phyloP scores from a whole-genome alignment of 2,113 vertebrate genomes.

The Alouatta palliata region DNA sequence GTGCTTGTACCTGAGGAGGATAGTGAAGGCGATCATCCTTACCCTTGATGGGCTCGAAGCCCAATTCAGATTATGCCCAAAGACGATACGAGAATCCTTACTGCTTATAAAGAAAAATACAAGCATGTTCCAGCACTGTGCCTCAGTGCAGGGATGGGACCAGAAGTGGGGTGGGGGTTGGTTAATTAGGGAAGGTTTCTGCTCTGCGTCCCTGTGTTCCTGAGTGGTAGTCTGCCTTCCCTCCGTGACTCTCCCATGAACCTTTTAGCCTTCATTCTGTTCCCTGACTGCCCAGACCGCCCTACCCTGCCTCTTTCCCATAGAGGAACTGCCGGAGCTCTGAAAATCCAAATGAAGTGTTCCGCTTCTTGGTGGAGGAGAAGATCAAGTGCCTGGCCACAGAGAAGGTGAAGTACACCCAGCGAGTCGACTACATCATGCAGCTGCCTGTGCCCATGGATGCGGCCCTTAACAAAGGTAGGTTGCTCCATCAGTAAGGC shows the following conservation, averaged over 20 bases:
- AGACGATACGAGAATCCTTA: background rate
- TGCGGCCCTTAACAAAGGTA: slow-evolving; percentile 97
- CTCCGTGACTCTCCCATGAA: background rate
- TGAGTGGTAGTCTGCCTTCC: background rate
- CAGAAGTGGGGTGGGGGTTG: background rate
- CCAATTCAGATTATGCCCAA: background rate
- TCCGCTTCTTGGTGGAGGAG: slow-evolving; percentile 97
- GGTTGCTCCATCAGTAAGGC: background rate
- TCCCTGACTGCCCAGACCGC: background rate
- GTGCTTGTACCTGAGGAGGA: background rate
- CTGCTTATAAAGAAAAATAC: background rate
- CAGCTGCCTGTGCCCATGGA: slow-evolving; percentile 98
- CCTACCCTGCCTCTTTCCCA: slow-evolving; percentile 14
- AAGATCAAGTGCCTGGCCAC: slow-evolving; percentile 97
- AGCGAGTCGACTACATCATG: slow-evolving; percentile 97
- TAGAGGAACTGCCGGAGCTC: slow-evolving; percentile 98
- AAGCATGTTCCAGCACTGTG: background rate
- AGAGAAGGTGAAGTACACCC: slow-evolving; percentile 98
- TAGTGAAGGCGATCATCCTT: background rate
- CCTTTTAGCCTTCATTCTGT: background rate
- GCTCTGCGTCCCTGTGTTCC: background rate
- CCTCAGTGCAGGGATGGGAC: background rate
- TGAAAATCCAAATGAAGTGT: slow-evolving; percentile 96
- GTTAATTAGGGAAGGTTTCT: background rate
- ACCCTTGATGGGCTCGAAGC: background rate